A percentile compares a stretch with the other conserved stretches of the same genome.
Evolutionary conservation across 2,888 invertebrate species (phyloP).

Genomic region (Hypomecis punctinalis): DNA sequence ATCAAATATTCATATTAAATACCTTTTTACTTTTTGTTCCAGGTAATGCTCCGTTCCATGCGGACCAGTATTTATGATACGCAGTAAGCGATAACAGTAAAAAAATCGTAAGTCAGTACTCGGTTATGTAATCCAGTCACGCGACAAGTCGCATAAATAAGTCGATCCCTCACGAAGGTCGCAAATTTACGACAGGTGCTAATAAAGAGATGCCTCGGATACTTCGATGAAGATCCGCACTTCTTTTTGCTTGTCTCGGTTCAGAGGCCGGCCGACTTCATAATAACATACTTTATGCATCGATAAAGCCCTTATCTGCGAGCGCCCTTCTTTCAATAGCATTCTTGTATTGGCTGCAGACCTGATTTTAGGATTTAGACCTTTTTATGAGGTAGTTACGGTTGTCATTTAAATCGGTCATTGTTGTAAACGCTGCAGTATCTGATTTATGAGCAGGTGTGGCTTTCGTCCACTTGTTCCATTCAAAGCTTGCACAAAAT

Average conservation of each 20-base stretch:
- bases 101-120: conserved; percentile 36
- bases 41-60: conserved; percentile 49
- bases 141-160: conserved; percentile 35
- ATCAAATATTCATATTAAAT: conserved; percentile 39
- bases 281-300: conserved; percentile 80
- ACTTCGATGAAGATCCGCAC: conserved; percentile 58
- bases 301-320: conserved; percentile 77
- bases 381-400: conserved; percentile 54
- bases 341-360: conserved; percentile 69
- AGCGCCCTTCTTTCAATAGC: conserved; percentile 77
- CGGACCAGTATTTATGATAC: conserved; percentile 35
- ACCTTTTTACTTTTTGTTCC: conserved; percentile 42
- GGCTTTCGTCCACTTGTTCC: conserved; percentile 63
- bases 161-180: conserved; percentile 47
- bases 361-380: conserved; percentile 52
- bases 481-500: conserved; percentile 75
- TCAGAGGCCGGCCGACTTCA: conserved; percentile 64
- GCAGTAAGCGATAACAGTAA: conserved; percentile 40
- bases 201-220: conserved; percentile 65
- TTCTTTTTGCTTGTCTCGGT: conserved; percentile 57
- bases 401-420: conserved; percentile 53
- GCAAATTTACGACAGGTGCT: conserved; percentile 70
- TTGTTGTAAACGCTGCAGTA: conserved; percentile 49
- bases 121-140: conserved; percentile 45
- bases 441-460: conserved; percentile 76